Percentiles rank a stretch among this genome's conserved stretches.
phyloP scores from a whole-genome alignment of 1,140 invertebrate species.

The Lepidurus packardi region DNA sequence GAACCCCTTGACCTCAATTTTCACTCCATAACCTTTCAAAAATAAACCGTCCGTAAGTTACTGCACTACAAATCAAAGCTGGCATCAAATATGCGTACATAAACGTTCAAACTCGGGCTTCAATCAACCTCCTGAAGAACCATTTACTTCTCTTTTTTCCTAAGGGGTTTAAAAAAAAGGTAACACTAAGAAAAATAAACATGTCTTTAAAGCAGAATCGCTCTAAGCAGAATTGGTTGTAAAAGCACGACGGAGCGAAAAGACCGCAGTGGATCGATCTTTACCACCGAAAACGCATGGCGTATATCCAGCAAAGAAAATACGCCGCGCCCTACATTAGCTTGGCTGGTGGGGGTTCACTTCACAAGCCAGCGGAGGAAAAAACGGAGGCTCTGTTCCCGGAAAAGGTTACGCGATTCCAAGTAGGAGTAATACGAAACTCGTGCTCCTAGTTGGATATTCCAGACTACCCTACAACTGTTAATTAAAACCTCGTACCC shows the following conservation, averaged over 20 bases:
- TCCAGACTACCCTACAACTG: no score
- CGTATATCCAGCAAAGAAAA: neutral
- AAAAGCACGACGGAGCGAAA: neutral
- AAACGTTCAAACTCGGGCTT: no score
- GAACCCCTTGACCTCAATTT: no score
- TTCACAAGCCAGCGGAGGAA: neutral
- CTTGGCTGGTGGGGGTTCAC: neutral
- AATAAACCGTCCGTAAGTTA: neutral
- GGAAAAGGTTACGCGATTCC: neutral
- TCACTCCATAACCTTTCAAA: no score
- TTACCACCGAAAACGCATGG: slow-evolving; percentile 2
- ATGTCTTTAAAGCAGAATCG: neutral
- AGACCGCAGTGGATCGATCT: slow-evolving; percentile 20
- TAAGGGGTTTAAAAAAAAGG: neutral
- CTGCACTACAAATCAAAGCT: no score
- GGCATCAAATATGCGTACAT: no score
- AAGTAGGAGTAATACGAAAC: neutral
- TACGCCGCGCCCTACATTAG: neutral
- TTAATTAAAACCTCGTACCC: no score
- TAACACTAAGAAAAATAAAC: no score
- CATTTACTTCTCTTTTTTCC: no score
- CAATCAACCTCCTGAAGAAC: no score
- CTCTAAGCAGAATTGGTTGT: neutral
- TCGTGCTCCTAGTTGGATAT: no score
- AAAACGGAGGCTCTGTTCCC: neutral